phyloP scores from a whole-genome alignment of 1,140 invertebrate species.

The Drosophila pseudoananassae region DNA sequence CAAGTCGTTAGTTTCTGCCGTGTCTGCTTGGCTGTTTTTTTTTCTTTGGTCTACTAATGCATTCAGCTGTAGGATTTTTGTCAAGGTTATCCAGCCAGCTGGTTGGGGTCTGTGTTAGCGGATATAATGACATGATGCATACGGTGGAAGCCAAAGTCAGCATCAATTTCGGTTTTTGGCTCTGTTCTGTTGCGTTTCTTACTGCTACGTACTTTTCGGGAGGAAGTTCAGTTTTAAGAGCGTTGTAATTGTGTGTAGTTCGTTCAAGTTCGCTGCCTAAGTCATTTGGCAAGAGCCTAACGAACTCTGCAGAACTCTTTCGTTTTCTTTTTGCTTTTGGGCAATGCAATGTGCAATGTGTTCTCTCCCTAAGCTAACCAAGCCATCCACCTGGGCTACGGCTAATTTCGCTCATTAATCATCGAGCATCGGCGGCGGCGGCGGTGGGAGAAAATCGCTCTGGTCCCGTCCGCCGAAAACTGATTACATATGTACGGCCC shows the following conservation, averaged over 20 bases:
- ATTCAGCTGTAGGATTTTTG: slow-evolving; percentile 84
- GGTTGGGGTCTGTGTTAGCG: slow-evolving; percentile 55
- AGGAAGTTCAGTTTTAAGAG: slow-evolving; percentile 70
- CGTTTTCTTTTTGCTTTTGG: background rate
- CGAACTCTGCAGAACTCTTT: slow-evolving; percentile 44
- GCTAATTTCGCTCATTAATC: slow-evolving; percentile 81
- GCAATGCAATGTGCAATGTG: slow-evolving; percentile 40
- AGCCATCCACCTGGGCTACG: slow-evolving; percentile 28
- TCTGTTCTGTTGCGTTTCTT: slow-evolving; percentile 1
- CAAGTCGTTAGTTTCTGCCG: slow-evolving; percentile 62
- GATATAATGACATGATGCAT: slow-evolving; percentile 81
- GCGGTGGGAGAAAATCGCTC: slow-evolving; percentile 33
- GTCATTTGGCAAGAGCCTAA: slow-evolving; percentile 70
- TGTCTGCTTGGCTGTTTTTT: slow-evolving; percentile 12
- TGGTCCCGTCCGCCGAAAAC: slow-evolving; percentile 36
- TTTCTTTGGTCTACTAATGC: slow-evolving; percentile 81
- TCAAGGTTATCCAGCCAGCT: slow-evolving; percentile 76
- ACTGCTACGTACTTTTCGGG: slow-evolving; percentile 25
- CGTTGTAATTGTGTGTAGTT: slow-evolving; percentile 71
- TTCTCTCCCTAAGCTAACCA: background rate
- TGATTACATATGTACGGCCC: slow-evolving; percentile 74
- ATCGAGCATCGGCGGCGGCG: slow-evolving; percentile 32
- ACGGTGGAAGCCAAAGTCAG: slow-evolving; percentile 44
- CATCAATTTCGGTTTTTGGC: slow-evolving; percentile 37
- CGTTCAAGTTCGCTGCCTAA: slow-evolving; percentile 78